Evolutionary conservation across 2,797 vertebrate species (phyloP).

Genomic region (Darevskia mixta): DNA sequence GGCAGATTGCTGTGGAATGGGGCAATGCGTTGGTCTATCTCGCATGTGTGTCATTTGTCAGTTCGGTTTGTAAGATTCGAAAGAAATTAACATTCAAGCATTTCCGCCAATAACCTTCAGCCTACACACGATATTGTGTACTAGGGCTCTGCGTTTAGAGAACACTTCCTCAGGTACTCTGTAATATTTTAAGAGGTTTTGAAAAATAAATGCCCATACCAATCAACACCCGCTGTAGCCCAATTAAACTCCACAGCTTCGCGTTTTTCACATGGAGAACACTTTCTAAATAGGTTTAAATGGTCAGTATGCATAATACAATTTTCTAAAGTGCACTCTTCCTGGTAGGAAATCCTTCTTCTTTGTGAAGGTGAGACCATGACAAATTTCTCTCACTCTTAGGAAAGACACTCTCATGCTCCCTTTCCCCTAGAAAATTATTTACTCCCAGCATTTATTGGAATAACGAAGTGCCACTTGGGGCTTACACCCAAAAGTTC

Average conservation of each 20-base stretch:
- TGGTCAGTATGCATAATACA: neutral
- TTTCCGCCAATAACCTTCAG: conserved; percentile 13
- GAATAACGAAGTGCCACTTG: conserved; percentile 21
- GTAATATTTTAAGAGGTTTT: conserved; percentile 44
- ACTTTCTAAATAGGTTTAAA: conserved; percentile 15
- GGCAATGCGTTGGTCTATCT: neutral
- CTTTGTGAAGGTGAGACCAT: neutral
- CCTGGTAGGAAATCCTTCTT: neutral
- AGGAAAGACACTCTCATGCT: neutral
- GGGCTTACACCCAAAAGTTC: conserved; percentile 20
- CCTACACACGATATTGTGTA: neutral
- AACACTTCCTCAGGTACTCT: neutral
- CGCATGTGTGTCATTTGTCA: neutral
- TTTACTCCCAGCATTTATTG: conserved; percentile 30
- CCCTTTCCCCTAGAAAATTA: conserved; percentile 15
- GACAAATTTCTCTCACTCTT: neutral
- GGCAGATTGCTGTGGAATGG: neutral
- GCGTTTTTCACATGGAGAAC: conserved; percentile 44
- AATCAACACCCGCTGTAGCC: neutral
- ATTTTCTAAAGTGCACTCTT: conserved; percentile 42
- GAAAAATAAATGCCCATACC: conserved; percentile 12
- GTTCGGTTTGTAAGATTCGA: neutral
- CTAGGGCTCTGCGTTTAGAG: neutral
- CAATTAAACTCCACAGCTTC: neutral
- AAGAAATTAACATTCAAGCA: conserved; percentile 29